Base-by-base conservation (phyloP, 1,140 invertebrate species). In the Drosophila sturtevanti region DNA sequence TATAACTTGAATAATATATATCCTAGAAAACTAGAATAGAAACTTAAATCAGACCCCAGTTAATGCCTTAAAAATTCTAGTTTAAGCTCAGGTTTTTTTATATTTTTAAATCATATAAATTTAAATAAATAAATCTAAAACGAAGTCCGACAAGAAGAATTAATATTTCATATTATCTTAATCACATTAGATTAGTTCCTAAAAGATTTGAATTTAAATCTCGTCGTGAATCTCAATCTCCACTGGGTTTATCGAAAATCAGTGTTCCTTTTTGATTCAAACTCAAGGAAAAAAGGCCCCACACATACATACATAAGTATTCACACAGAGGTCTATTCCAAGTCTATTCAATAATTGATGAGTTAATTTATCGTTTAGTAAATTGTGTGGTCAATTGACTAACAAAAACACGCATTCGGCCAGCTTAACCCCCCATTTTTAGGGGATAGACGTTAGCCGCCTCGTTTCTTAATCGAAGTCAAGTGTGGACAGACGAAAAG, bases 301-400 rank as follows among this genome's bases (percentile, higher is more conserved):
- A 24, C 22, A 27, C 21, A 63, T 16, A 51, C 6, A 27, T 11
- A 9, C 38, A 22, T 4, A 21, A 6, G 5, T 14, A 59, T 9
- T 6, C 14, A 34, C 34, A n/a, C 12, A 52, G 34, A 31, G 27
- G 27, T 31, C 27, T 16, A 11, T 35, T 31, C 31, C 77, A 67
- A 27, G 63, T 18, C 64, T 63, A 62, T 68, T 87, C 54, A 87
- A 89, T 87, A 71, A 87, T 87, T 79, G 77, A 87, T 87, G 84
- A 63, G 84, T 64, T 87, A 87, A 87, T 87, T 87, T 87, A 87
- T 87, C 72, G 84, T 44, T 87, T 84, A 78, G 82, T 69, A 82
- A 87, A 87, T 87, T 87, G 82, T 77, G 84, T 87, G 82, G 79
- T 77, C 82, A 87, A 87, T 86, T 82, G 75, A 70, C 78, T 68